Conservation (phyloP, 2,888 invertebrate genomes). For the Polymixis lichenea region DNA sequence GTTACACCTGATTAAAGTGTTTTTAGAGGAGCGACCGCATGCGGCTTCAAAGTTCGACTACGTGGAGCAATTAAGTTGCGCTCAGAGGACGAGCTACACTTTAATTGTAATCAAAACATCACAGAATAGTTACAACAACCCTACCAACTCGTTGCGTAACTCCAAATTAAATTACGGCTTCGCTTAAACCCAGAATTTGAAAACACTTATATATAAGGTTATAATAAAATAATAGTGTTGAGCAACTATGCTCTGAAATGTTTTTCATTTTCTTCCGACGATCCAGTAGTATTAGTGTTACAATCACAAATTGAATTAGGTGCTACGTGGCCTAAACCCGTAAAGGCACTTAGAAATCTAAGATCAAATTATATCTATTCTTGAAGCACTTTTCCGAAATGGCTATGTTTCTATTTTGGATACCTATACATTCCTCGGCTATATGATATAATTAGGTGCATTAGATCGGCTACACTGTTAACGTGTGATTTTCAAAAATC, state of each 20-base stretch:
- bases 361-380: constrained; percentile 35
- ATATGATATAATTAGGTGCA: constrained; percentile 27
- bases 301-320: constrained; percentile 27
- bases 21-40: constrained; percentile 50
- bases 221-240: constrained; percentile 42
- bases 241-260: constrained; percentile 20
- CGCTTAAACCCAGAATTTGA: constrained; percentile 52
- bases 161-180: constrained; percentile 66
- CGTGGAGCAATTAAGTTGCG: constrained; percentile 66
- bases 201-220: constrained; percentile 49
- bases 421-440: constrained; percentile 7
- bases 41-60: constrained; percentile 61
- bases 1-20: constrained; percentile 58
- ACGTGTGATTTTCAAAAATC: constrained; percentile 27
- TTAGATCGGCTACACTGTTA: constrained; percentile 19
- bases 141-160: constrained; percentile 57
- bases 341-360: constrained; percentile 18
- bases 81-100: constrained; percentile 66
- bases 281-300: constrained; percentile 21
- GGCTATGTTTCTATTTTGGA: not conserved
- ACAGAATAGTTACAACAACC: constrained; percentile 63
- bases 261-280: constrained; percentile 37
- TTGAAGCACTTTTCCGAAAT: constrained; percentile 17
- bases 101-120: constrained; percentile 77
- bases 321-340: constrained; percentile 3